These are phyloP conservation scores for Lasioglossum calceatum DNA, from an alignment of 2,888 invertebrate genomes.

Conservation along the genomic window DNA sequence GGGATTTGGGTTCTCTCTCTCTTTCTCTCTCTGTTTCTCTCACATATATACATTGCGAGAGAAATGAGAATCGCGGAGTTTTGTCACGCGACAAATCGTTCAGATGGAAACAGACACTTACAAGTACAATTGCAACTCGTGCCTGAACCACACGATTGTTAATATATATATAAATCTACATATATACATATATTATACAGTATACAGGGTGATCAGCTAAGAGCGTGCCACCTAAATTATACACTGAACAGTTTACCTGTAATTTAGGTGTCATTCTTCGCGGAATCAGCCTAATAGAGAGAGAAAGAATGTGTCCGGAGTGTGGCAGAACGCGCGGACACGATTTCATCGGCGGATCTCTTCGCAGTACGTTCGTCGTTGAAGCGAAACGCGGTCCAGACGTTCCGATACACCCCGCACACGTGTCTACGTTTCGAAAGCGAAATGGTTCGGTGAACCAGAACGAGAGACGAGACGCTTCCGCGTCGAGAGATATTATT, in stretches of 20 bases:
- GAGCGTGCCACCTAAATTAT: neutral
- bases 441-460: neutral
- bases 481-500: neutral
- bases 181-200: neutral
- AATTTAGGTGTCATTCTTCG: neutral
- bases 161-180: neutral
- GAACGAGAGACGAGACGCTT: neutral
- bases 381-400: neutral
- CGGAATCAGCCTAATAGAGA: neutral
- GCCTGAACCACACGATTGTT: conserved; percentile 3
- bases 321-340: neutral
- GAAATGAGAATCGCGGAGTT: neutral
- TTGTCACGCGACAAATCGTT: neutral
- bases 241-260: neutral
- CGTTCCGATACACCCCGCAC: neutral
- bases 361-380: neutral
- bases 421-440: neutral
- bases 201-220: neutral
- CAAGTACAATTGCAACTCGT: conserved; percentile 9
- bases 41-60: neutral
- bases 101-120: neutral
- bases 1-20: neutral
- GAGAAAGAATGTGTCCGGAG: neutral
- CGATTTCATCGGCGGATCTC: neutral
- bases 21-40: neutral